These are phyloP conservation scores for Drosophila aff. DNA, from an alignment of 1,140 invertebrate species.

Conservation along the genomic window DNA sequence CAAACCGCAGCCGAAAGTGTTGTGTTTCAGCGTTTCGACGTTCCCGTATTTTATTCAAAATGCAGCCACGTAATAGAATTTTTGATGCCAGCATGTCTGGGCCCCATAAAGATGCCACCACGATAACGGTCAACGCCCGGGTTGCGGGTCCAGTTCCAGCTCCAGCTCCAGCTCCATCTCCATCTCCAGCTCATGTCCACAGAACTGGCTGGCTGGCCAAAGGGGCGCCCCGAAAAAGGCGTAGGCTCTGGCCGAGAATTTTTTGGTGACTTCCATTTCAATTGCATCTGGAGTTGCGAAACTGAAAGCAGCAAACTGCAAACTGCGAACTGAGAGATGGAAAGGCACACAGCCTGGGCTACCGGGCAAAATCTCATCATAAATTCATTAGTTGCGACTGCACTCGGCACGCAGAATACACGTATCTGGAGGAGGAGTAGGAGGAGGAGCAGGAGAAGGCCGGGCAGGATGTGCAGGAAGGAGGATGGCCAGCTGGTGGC, in stretches of 20 bases:
- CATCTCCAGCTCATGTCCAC: background rate
- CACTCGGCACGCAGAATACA: conserved; percentile 69
- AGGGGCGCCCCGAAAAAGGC: conserved; percentile 13
- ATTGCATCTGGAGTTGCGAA: conserved; percentile 41
- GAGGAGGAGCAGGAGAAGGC: conserved; percentile 12
- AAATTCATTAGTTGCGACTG: conserved; percentile 80
- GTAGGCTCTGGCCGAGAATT: conserved; percentile 40
- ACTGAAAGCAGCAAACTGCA: conserved; percentile 2
- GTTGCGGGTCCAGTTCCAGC: conserved; percentile 32
- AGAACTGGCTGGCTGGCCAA: conserved; percentile 4
- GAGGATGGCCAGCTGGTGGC: conserved; percentile 60
- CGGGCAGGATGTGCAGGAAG: conserved; percentile 11
- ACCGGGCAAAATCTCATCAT: conserved; percentile 82
- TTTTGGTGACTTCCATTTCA: conserved; percentile 65
- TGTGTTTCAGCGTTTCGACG: conserved; percentile 73
- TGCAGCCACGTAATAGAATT: conserved; percentile 82
- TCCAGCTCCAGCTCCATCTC: conserved; percentile 2
- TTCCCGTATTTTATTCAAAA: conserved; percentile 82
- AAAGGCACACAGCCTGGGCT: conserved; percentile 37
- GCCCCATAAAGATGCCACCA: conserved; percentile 79
- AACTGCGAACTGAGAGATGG: conserved; percentile 17
- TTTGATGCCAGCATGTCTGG: conserved; percentile 82
- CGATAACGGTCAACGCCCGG: conserved; percentile 78
- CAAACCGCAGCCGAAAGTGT: conserved; percentile 77
- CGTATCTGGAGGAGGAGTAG: conserved; percentile 13